Evolutionary conservation across 92 coral and sea anemone species (phyloP).

Genomic region (Epizoanthus ramosus): DNA sequence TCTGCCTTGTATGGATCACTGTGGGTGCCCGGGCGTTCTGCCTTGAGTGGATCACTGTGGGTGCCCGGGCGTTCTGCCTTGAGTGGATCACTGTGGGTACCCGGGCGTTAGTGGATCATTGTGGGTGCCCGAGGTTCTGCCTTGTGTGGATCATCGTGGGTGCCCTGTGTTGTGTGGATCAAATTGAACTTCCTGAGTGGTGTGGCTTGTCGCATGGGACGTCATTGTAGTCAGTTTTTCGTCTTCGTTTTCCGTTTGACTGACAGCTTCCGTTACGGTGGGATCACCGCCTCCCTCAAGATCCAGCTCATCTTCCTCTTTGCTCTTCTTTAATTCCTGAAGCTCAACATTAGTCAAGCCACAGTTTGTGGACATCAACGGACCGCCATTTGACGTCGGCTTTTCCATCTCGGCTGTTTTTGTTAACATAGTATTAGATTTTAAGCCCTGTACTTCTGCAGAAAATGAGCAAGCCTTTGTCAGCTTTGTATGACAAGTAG

Average conservation of each 20-base stretch:
- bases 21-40: no score
- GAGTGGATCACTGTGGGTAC: no score
- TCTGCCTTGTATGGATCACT: no score
- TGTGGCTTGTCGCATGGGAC: background rate
- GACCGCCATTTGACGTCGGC: background rate
- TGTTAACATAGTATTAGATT: background rate
- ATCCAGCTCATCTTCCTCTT: conserved; percentile 1
- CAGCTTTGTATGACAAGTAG: background rate
- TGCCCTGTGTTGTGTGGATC: background rate
- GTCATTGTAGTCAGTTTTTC: background rate
- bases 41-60: no score
- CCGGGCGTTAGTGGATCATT: no score
- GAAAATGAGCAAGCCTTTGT: background rate
- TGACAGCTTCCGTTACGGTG: conserved; percentile 3
- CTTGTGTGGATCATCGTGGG: no score
- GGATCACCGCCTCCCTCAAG: background rate
- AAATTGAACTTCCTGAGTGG: background rate
- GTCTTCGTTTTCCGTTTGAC: background rate
- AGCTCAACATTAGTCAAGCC: no score
- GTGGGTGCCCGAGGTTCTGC: no score
- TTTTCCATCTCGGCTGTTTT: conserved; percentile 1
- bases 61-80: no score
- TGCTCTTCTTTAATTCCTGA: background rate
- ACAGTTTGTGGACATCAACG: background rate
- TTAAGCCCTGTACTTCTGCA: background rate